Conservation (phyloP, 2,113 vertebrate species). For the Cyprinodon brontotheroides region DNA sequence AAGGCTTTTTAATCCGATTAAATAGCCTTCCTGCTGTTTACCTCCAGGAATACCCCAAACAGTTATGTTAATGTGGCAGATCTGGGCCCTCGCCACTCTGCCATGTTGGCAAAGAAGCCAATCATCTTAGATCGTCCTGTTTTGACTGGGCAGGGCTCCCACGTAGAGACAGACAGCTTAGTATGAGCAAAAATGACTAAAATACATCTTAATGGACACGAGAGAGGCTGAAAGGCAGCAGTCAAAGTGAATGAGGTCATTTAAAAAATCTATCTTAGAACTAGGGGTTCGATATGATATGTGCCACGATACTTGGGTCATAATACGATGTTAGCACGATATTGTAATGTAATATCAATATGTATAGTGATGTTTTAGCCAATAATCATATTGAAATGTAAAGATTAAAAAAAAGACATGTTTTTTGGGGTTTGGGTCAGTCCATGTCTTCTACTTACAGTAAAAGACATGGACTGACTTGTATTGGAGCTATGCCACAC, state of each 20-base stretch:
- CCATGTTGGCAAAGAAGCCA: constrained; percentile 22
- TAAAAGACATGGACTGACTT: too few relatives aligned
- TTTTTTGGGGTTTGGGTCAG: too few relatives aligned
- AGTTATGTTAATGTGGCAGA: constrained; percentile 67
- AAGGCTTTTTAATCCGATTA: constrained; percentile 64
- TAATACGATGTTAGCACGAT: too few relatives aligned
- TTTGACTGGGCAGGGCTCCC: constrained; percentile 65
- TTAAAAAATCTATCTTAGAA: constrained; percentile 2
- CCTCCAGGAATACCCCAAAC: constrained; percentile 52
- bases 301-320: too few relatives aligned
- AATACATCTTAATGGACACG: constrained; percentile 48
- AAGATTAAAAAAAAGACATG: too few relatives aligned
- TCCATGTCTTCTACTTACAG: too few relatives aligned
- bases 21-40: constrained; percentile 56
- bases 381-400: too few relatives aligned
- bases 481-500: too few relatives aligned
- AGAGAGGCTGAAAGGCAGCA: constrained; percentile 17
- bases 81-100: constrained; percentile 46
- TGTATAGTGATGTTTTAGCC: too few relatives aligned
- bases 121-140: constrained; percentile 40
- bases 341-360: too few relatives aligned
- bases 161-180: constrained; percentile 43
- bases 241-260: constrained; percentile 38
- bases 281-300: too few relatives aligned
- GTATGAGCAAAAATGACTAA: constrained; percentile 62